These are phyloP conservation scores for Apeltes quadracus DNA, from an alignment of 2,113 vertebrate species.

Conservation along the genomic window DNA sequence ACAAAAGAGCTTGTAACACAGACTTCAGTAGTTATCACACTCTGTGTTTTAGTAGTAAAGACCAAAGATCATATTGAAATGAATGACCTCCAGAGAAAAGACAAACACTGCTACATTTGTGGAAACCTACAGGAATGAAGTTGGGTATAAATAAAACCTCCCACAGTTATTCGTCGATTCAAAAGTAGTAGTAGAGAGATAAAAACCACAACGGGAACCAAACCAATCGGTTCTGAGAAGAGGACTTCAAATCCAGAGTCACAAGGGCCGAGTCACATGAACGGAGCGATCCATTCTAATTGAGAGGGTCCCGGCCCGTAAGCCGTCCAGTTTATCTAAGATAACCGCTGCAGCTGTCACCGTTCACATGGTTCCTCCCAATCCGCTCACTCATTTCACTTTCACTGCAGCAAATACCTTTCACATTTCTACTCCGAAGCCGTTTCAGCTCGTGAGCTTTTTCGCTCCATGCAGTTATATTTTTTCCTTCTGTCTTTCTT, in stretches of 20 bases:
- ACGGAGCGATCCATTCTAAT: constrained; percentile 70
- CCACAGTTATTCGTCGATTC: constrained; percentile 62
- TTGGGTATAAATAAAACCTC: constrained; percentile 68
- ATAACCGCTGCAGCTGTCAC: constrained; percentile 54
- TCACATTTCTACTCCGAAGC: constrained; percentile 58
- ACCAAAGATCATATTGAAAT: constrained; percentile 61
- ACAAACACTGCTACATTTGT: constrained; percentile 56
- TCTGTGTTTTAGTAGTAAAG: constrained; percentile 78
- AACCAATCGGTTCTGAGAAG: constrained; percentile 37
- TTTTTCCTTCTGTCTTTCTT: not conserved
- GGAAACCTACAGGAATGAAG: constrained; percentile 73
- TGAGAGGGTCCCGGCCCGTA: constrained; percentile 55
- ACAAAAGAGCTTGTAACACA: constrained; percentile 78
- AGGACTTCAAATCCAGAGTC: constrained; percentile 69
- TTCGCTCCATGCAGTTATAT: constrained; percentile 37
- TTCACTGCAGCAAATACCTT: constrained; percentile 64
- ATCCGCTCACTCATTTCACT: constrained; percentile 54
- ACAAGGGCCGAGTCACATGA: constrained; percentile 77
- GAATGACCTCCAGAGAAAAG: constrained; percentile 57
- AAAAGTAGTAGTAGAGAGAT: constrained; percentile 62
- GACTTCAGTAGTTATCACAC: constrained; percentile 80
- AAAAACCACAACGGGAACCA: constrained; percentile 42
- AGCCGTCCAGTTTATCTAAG: constrained; percentile 63
- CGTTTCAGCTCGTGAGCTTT: constrained; percentile 50
- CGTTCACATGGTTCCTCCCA: constrained; percentile 61